Evolutionary conservation across 1,140 invertebrate species (phyloP).

Genomic region (Zaprionus lachaisei): DNA sequence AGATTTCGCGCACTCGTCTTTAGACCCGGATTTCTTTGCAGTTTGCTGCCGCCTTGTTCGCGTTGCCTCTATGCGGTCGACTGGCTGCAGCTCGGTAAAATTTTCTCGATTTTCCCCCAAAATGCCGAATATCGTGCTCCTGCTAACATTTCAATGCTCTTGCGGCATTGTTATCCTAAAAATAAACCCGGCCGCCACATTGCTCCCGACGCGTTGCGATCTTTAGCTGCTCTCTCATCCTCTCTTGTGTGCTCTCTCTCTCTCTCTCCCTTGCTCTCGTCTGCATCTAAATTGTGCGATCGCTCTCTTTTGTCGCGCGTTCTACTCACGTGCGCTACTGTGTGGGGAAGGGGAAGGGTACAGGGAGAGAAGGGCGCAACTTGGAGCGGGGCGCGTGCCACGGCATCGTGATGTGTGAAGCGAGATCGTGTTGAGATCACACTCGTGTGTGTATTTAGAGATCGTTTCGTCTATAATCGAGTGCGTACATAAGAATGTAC

Average conservation of each 20-base stretch:
- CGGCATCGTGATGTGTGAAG: constrained; percentile 53
- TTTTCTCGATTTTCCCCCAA: constrained; percentile 66
- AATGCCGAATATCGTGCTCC: constrained; percentile 51
- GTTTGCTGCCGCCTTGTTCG: constrained; percentile 61
- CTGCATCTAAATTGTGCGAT: not conserved
- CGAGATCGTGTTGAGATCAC: constrained; percentile 55
- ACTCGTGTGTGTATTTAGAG: constrained; percentile 50
- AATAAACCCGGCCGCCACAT: constrained; percentile 54
- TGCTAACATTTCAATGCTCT: constrained; percentile 46
- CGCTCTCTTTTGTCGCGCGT: constrained; percentile 28
- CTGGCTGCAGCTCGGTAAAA: constrained; percentile 61
- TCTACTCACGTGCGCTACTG: constrained; percentile 61
- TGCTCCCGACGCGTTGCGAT: constrained; percentile 29
- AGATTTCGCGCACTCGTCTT: constrained; percentile 67
- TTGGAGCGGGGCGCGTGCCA: constrained; percentile 65
- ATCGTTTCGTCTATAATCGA: constrained; percentile 54
- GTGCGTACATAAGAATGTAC: not conserved
- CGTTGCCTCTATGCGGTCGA: constrained; percentile 77
- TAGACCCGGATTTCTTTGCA: constrained; percentile 22
- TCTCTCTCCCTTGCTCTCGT: constrained; percentile 5
- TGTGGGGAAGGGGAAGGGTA: not conserved
- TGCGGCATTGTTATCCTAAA: constrained; percentile 78
- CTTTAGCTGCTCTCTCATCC: constrained; percentile 17
- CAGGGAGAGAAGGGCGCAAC: not conserved
- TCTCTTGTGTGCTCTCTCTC: constrained; percentile 29